Conservation (phyloP, 2,797 vertebrate genomes). For the Catostomus latipinnis region DNA sequence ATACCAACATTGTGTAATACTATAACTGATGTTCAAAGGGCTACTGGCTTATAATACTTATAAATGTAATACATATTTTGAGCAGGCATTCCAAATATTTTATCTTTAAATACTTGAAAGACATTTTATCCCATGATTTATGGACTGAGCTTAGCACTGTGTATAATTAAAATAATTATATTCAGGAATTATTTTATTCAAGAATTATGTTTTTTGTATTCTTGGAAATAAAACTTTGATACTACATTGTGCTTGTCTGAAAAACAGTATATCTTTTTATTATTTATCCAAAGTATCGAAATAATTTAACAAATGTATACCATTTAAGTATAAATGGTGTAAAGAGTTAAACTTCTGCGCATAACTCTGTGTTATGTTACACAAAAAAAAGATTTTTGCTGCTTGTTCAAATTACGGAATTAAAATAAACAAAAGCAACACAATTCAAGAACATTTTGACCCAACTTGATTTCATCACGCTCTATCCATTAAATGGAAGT, state of each 20-base stretch:
- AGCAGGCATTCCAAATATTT: neutral
- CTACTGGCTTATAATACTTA: neutral
- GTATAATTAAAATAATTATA: neutral
- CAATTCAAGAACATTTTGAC: too few relatives aligned
- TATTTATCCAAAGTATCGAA: neutral
- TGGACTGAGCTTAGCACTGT: neutral
- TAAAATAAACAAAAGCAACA: too few relatives aligned
- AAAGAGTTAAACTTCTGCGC: too few relatives aligned
- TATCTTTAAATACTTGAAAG: neutral
- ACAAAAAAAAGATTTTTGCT: too few relatives aligned
- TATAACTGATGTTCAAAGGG: neutral
- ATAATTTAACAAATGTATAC: too few relatives aligned
- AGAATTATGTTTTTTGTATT: conserved; percentile 7
- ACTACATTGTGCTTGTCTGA: neutral
- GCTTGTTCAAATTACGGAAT: too few relatives aligned
- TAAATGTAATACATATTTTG: conserved; percentile 12
- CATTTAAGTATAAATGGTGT: too few relatives aligned
- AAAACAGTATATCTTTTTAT: neutral
- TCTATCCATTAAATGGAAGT: too few relatives aligned
- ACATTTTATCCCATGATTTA: neutral
- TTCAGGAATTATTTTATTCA: neutral
- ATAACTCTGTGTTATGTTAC: too few relatives aligned
- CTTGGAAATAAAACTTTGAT: conserved; percentile 19
- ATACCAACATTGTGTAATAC: neutral
- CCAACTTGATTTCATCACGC: too few relatives aligned